Percentiles rank a stretch among this genome's conserved stretches.
Conservation (phyloP, 2,113 vertebrate species). For the Rhynchomys soricoides region DNA sequence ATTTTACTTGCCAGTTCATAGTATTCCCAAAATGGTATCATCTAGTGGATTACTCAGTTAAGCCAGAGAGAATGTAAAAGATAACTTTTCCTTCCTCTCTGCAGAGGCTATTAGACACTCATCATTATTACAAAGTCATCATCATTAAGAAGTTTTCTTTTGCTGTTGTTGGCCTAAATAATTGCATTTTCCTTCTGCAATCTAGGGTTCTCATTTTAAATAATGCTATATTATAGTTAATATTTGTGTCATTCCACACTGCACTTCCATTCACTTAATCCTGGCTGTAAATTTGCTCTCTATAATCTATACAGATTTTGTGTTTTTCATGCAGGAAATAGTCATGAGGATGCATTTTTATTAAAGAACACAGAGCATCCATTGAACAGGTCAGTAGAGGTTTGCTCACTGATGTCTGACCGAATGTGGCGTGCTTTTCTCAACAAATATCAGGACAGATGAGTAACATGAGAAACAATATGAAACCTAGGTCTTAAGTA, state of each 20-base stretch:
- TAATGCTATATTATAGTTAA: constrained; percentile 40
- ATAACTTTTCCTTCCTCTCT: constrained; percentile 17
- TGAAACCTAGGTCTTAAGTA: neutral
- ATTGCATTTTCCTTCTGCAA: constrained; percentile 3
- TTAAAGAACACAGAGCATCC: neutral
- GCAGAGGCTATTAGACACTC: constrained; percentile 14
- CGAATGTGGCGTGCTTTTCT: neutral
- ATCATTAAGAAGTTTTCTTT: constrained; percentile 60
- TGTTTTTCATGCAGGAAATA: neutral
- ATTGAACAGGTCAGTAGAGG: neutral
- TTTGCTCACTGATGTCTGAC: neutral
- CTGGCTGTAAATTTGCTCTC: neutral
- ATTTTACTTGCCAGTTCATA: neutral
- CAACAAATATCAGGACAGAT: constrained; percentile 10
- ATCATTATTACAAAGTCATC: constrained; percentile 48
- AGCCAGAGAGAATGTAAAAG: neutral
- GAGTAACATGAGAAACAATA: constrained; percentile 16
- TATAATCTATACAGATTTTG: neutral
- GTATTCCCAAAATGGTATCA: neutral
- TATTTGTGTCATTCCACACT: neutral
- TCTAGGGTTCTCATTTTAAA: constrained; percentile 42
- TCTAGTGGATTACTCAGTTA: constrained; percentile 10
- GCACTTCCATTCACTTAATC: constrained; percentile 1
- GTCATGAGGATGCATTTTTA: constrained; percentile 41
- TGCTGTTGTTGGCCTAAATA: constrained; percentile 34